Evolutionary conservation across 2,113 vertebrate species (phyloP), one percentile per base, ranked within the genome.

Genomic region (Alectura lathami): DNA sequence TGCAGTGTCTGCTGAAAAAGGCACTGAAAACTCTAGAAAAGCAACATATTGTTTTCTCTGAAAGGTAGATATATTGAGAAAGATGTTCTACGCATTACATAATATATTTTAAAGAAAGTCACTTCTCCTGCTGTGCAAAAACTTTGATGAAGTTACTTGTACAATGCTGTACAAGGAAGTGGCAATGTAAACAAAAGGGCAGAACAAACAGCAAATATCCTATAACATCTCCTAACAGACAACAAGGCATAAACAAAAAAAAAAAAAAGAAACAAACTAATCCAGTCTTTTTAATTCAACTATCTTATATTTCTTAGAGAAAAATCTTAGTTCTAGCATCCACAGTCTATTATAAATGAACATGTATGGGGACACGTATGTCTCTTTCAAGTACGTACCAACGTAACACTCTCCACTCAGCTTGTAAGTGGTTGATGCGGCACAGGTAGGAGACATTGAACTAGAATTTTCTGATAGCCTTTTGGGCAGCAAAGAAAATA

Each of bases 401-500:
- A n/a, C 16, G 48, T 50, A 83, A 91, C 10, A 21, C 36, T 83
- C 4, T 40, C 22, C 51, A 27, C 18, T 88, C 62, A 77, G 43
- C 83, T 64, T 32, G 68, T 74, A 85, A 88, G 75, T 86, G 91
- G 66, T 21, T 92, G 2, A 13, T 51, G 17, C 42, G 75, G 48
- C 51, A 83, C 1, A 17, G 0, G 4, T 43, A 43, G 53, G 77
- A 86, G 14, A 56, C 24, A 76, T 0, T 30, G 36, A 85, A 45
- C 54, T 67, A 8, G 8, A 76, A 17, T 22, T 27, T 87, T 90
- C 78, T 92, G 57, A 47, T 90, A 96, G 74, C 36, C 72, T 83
- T 96, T 96, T 75, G 90, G 76, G 86, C 51, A 59, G 57, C 47
- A 88, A 87, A 90, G 47, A 68, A 70, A 48, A 80, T 27, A 73